These are phyloP conservation scores for Parauchenoglanis punctatus DNA, from an alignment of 2,797 vertebrate genomes.

Conservation along the genomic window DNA sequence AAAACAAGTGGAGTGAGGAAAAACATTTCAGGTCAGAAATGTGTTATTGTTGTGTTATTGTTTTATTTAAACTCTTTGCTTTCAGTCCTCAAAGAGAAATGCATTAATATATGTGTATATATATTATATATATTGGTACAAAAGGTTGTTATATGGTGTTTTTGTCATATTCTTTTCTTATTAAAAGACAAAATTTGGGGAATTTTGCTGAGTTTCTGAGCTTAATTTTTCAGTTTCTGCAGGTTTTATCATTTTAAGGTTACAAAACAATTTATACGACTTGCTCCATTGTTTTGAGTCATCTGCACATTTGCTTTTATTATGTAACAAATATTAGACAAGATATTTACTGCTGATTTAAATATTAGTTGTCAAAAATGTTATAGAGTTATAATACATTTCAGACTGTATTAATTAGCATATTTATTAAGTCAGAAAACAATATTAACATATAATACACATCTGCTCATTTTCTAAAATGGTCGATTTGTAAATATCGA, in stretches of 20 bases:
- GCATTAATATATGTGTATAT: constrained; percentile 70
- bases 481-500: not conserved
- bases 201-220: not conserved
- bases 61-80: constrained; percentile 77
- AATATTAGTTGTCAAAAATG: not conserved
- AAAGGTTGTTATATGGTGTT: constrained; percentile 69
- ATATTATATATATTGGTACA: constrained; percentile 67
- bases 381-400: not conserved
- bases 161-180: constrained; percentile 75
- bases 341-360: not conserved
- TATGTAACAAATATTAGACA: not conserved
- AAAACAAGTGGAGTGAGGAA: constrained; percentile 25
- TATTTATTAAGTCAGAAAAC: not conserved
- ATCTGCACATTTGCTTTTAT: not conserved
- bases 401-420: not conserved
- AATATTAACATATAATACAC: not conserved
- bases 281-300: not conserved
- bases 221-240: not conserved
- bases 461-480: not conserved
- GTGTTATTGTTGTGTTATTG: constrained; percentile 57
- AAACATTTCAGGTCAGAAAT: constrained; percentile 72
- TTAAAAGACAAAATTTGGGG: constrained; percentile 68
- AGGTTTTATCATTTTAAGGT: not conserved
- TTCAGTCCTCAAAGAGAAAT: constrained; percentile 63
- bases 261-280: not conserved